Evolutionary conservation across 2,888 invertebrate genomes (phyloP), one percentile per base, ranked within the genome.

Genomic region (Aethes cnicana): DNA sequence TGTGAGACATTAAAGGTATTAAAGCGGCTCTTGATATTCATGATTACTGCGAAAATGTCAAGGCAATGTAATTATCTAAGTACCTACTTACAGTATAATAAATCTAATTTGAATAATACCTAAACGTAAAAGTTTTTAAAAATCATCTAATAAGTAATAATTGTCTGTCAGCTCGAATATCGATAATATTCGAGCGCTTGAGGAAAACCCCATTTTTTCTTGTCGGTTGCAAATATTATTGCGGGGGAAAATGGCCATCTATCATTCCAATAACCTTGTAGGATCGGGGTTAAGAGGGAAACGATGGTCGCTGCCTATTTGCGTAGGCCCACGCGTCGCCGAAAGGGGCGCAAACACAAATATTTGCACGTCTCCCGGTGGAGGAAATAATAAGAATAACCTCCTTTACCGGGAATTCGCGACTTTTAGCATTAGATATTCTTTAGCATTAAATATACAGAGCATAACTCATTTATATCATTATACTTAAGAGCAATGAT

Each of bases 271-370:
- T 53, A 63, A 58, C 68, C 66, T 65, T 68, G 68, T 61, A 59
- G 49, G 54, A 59, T 42, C 58, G 55, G 42, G 49, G 54, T 43
- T 59, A 53, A 32, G 44, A 55, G 63, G 64, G 63, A 69, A 30
- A 26, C 62, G 60, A 55, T 53, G 69, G 52, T 70, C 72, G 57
- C 74, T 75, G 78, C 75, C 73, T 75, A 82, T 76, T 78, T 79
- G 61, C 65, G 64, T 58, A 60, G 66, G 66, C 62, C 58, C 61
- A 62, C 63, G 66, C 65, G 66, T 65, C 62, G 55, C 58, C 66
- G 69, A 76, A 76, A 74, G 66, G 62, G 74, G 71, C 64, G 61
- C 67, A 73, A 74, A 73, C 62, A 71, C 70, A 68, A 55, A 59
- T 55, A 60, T 61, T 62, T 67, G 62, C 58, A 17, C 39, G 9